Percentiles rank a stretch among this genome's conserved stretches.
Conservation (phyloP, 2,113 vertebrate genomes). For the Notechis scutatus region DNA sequence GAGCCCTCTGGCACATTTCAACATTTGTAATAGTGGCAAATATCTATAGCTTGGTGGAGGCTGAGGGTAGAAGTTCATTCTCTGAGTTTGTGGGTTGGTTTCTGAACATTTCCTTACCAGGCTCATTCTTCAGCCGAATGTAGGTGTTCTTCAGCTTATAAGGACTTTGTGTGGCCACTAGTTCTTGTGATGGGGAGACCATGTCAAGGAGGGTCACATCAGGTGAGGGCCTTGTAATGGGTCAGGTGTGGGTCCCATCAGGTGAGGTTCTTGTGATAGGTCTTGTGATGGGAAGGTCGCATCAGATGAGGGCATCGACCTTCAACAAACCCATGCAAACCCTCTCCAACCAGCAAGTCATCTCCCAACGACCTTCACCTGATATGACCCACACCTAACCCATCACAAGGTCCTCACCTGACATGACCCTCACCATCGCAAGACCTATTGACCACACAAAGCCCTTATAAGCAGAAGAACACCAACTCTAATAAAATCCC, state of each 20-base stretch:
- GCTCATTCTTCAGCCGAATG: too few relatives aligned
- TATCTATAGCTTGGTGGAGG: too few relatives aligned
- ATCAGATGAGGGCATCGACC: background rate
- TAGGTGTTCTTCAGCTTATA: too few relatives aligned
- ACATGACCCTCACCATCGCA: background rate
- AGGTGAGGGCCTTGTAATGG: background rate
- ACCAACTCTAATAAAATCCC: background rate
- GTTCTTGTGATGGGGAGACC: background rate
- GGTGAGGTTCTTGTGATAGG: background rate
- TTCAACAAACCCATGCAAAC: background rate
- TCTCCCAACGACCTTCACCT: background rate
- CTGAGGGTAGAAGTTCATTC: too few relatives aligned
- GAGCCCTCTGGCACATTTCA: background rate
- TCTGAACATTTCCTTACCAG: too few relatives aligned
- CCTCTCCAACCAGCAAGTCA: background rate
- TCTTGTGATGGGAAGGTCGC: background rate
- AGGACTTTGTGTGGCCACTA: background rate
- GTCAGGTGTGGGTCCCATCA: background rate
- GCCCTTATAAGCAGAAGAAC: background rate
- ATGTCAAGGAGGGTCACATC: background rate
- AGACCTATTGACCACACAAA: background rate
- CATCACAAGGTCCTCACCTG: background rate
- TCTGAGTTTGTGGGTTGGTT: too few relatives aligned
- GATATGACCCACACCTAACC: background rate
- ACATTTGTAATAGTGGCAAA: background rate